phyloP scores from a whole-genome alignment of 2,888 invertebrate species.

The Pycnomerus fuliginosus region DNA sequence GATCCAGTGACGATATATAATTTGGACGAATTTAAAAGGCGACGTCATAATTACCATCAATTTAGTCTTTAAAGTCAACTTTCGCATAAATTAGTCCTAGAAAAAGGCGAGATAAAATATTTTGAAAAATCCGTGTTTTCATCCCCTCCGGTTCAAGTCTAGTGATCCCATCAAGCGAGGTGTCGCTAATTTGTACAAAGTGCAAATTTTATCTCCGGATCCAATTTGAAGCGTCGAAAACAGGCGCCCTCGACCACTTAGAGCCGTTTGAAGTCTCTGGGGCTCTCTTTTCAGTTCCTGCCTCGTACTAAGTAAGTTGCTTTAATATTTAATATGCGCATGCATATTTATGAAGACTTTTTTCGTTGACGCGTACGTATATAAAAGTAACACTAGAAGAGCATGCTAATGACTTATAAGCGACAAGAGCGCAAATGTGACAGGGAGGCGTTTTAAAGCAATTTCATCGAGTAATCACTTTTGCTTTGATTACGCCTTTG shows the following conservation, averaged over 20 bases:
- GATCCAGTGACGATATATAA: conserved; percentile 6
- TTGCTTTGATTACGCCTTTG: conserved; percentile 15
- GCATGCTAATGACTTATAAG: conserved; percentile 20
- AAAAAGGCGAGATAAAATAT: too few relatives aligned
- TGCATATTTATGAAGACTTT: conserved; percentile 48
- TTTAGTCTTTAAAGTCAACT: too few relatives aligned
- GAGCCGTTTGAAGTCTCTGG: conserved; percentile 48
- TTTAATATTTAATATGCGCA: conserved; percentile 50
- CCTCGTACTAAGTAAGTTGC: conserved; percentile 37
- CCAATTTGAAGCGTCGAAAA: conserved; percentile 42
- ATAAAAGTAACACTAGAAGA: conserved; percentile 16
- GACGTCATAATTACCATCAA: too few relatives aligned
- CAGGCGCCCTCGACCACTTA: conserved; percentile 47
- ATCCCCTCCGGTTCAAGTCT: conserved; percentile 1
- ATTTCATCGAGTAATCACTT: conserved; percentile 16
- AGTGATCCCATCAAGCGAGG: conserved; percentile 39
- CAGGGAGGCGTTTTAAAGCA: conserved; percentile 8
- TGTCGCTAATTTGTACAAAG: conserved; percentile 48
- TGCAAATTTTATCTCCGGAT: conserved; percentile 48
- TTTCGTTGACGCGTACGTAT: conserved; percentile 19
- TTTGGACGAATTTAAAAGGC: conserved; percentile 12
- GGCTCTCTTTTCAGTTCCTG: conserved; percentile 32
- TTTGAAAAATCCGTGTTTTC: conserved; percentile 1
- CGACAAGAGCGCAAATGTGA: conserved; percentile 17
- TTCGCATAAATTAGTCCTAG: too few relatives aligned